Evolutionary conservation across 2,797 vertebrate genomes (phyloP), one percentile per base, ranked within the genome.

Genomic region (Rhadinocentrus ornatus): DNA sequence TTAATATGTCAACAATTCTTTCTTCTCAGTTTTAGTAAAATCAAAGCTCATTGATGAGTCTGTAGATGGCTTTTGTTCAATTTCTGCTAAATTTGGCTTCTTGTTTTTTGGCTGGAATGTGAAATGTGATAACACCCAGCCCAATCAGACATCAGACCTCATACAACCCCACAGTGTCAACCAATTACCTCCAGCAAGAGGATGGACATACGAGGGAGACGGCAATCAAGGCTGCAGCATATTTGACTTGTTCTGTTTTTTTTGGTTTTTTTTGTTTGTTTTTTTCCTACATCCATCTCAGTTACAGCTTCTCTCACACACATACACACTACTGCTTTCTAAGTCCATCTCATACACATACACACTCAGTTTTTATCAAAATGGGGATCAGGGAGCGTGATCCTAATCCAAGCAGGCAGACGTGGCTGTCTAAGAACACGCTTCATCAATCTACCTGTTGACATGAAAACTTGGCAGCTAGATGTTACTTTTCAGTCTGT

Each of bases 221-320:
- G 10, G 62, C 64, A 63, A 80, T 82, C 85, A 87, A 88, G 77
- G 82, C 85, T 88, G 81, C 76, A 85, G 75, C 88, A 90, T 86
- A 88, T 89, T 86, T 85, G 69, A 90, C 41, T 46, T 88, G 88
- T 86, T 69, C 26, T 57, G 80, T 86, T 84, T 60, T 77, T 68
- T 77, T 55, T 37, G 11, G 35, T 16, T 87, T 88, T 86, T 83
- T 84, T 87, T 86, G 62, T 68, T 24, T 57, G 80, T 86, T 84
- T 58, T 74, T 69, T 75, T 60, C 58, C 48, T 59, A 61, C 62
- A 62, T 84, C 66, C 80, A 85, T 84, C 82, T 83, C 74, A 81
- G 46, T 65, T 39, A 55, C 63, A 48, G 26, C 54, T 7, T 72
- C 56, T 59, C 62, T 58, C 66, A 34, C 57, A 53, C 56, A 59